These are phyloP conservation scores for Chrysopilus asiliformis DNA, from an alignment of 2,888 invertebrate species.

Conservation along the genomic window DNA sequence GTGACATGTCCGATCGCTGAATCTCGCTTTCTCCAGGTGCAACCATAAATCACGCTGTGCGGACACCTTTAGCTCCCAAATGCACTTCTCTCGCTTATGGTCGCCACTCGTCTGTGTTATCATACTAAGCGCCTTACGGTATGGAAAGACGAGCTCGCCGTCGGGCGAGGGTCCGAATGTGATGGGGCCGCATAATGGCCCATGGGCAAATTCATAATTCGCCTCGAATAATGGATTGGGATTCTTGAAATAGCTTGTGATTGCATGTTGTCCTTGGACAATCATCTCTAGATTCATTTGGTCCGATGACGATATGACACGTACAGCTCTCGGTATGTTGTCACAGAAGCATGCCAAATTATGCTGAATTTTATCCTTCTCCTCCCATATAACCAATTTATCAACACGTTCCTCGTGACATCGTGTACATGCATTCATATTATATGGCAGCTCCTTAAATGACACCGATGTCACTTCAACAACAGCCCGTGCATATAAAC, in stretches of 20 bases:
- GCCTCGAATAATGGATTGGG: constrained; percentile 73
- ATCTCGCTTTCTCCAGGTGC: constrained; percentile 74
- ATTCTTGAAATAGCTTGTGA: constrained; percentile 78
- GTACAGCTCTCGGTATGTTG: constrained; percentile 45
- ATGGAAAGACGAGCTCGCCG: constrained; percentile 78
- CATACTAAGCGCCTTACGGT: constrained; percentile 59
- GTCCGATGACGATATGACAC: constrained; percentile 67
- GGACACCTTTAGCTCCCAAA: constrained; percentile 71
- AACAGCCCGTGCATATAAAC: constrained; percentile 69
- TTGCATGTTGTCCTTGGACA: constrained; percentile 73
- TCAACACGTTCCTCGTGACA: constrained; percentile 80
- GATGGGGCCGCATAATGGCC: constrained; percentile 75
- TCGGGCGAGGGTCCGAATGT: constrained; percentile 66
- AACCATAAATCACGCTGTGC: constrained; percentile 75
- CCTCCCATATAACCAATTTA: constrained; percentile 70
- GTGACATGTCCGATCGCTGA: constrained; percentile 71
- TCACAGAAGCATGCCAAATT: constrained; percentile 64
- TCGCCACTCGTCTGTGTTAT: constrained; percentile 40
- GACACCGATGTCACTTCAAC: constrained; percentile 60
- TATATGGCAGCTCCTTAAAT: constrained; percentile 72
- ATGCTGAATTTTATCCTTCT: constrained; percentile 46
- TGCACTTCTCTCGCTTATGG: constrained; percentile 58
- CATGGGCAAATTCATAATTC: constrained; percentile 77
- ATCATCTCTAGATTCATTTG: constrained; percentile 67
- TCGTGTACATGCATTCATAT: constrained; percentile 65